These are phyloP conservation scores for Diplosoma virens DNA, from an alignment of 23 tunicate genomes.

Conservation along the genomic window DNA sequence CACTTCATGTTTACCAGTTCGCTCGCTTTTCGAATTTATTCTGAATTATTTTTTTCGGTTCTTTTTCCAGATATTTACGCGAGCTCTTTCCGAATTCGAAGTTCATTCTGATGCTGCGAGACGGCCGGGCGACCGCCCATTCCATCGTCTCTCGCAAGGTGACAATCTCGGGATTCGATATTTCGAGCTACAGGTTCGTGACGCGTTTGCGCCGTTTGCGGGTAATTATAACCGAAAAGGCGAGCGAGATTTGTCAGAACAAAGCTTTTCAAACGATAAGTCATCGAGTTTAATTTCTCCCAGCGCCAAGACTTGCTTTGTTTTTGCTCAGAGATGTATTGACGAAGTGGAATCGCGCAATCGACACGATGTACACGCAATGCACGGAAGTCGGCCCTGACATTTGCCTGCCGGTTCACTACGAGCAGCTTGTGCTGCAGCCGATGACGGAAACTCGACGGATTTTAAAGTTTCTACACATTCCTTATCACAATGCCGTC, in stretches of 20 bases:
- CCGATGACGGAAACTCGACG: constrained; percentile 63
- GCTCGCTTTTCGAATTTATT: too few relatives aligned
- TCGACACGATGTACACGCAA: constrained; percentile 72
- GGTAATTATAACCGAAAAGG: too few relatives aligned
- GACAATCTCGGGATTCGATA: constrained; percentile 89
- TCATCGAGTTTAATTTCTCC: not conserved
- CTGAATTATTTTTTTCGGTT: too few relatives aligned
- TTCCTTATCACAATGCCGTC: constrained; percentile 76
- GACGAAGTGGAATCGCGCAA: constrained; percentile 85
- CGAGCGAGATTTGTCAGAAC: too few relatives aligned
- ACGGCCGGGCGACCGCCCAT: constrained; percentile 93
- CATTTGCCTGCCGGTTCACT: constrained; percentile 79
- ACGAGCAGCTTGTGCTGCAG: constrained; percentile 87
- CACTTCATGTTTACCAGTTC: too few relatives aligned
- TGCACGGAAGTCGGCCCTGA: constrained; percentile 70
- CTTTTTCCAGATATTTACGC: constrained; percentile 52
- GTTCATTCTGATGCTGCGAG: constrained; percentile 82
- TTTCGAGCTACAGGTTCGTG: constrained; percentile 83
- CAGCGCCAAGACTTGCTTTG: not conserved
- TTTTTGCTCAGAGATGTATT: constrained; percentile 66
- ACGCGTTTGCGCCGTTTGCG: too few relatives aligned
- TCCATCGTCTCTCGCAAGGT: constrained; percentile 84
- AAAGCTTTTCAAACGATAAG: not conserved
- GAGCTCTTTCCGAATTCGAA: constrained; percentile 84
- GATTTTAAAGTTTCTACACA: constrained; percentile 60